phyloP scores from a whole-genome alignment of 2,888 invertebrate species.

The Eristalis intricaria region DNA sequence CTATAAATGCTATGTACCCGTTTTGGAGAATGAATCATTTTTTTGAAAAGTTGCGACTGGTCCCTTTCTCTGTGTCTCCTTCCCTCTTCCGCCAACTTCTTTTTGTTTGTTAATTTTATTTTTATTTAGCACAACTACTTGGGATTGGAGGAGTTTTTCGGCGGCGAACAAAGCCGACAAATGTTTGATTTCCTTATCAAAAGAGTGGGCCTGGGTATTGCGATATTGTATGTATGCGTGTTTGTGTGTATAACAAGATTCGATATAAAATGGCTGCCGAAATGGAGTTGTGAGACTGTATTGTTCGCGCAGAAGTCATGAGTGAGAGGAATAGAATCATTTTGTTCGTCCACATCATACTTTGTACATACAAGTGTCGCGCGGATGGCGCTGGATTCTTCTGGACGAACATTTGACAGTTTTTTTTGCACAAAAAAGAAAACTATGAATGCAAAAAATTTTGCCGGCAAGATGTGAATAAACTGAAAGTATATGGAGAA shows the following conservation, averaged over 20 bases:
- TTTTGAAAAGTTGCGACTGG: constrained; percentile 23
- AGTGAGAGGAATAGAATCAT: constrained; percentile 50
- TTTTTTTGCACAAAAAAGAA: constrained; percentile 20
- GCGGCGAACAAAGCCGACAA: constrained; percentile 28
- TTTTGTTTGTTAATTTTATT: constrained; percentile 20
- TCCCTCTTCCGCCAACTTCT: neutral
- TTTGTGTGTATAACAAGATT: constrained; percentile 51
- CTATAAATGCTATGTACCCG: constrained; percentile 40
- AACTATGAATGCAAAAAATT: constrained; percentile 8
- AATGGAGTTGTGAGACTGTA: constrained; percentile 38
- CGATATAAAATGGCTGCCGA: constrained; percentile 67
- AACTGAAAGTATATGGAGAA: neutral
- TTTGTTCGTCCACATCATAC: constrained; percentile 10
- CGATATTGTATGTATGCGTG: constrained; percentile 28
- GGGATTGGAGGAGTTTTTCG: constrained; percentile 12
- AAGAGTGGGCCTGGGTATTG: constrained; percentile 52
- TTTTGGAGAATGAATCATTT: constrained; percentile 67
- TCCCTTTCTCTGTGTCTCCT: constrained; percentile 43
- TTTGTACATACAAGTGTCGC: constrained; percentile 24
- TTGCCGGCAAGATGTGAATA: constrained; percentile 8
- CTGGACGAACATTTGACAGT: constrained; percentile 51
- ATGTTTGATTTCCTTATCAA: constrained; percentile 60
- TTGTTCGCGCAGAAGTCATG: constrained; percentile 61
- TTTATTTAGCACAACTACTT: constrained; percentile 27
- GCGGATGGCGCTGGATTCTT: constrained; percentile 42